phyloP scores from a whole-genome alignment of 2,797 vertebrate genomes.

The Catamblyrhynchus diadema region DNA sequence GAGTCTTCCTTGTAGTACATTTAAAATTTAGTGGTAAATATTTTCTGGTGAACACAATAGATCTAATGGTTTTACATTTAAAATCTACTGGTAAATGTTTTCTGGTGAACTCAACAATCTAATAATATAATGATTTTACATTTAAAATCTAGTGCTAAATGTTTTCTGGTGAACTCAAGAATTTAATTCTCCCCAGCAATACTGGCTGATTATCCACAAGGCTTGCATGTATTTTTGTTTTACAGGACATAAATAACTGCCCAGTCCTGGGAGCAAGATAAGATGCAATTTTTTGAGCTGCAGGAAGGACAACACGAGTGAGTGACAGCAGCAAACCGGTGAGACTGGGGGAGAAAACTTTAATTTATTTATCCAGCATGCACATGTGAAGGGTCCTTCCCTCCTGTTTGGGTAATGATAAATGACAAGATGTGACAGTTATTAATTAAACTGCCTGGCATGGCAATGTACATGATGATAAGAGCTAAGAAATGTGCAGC shows the following conservation, averaged over 20 bases:
- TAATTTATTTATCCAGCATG: conserved; percentile 29
- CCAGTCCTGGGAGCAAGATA: background rate
- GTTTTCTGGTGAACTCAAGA: background rate
- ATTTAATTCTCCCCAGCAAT: background rate
- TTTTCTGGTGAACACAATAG: background rate
- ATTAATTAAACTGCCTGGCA: conserved; percentile 74
- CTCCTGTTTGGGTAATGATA: conserved; percentile 61
- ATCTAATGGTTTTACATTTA: too few relatives aligned
- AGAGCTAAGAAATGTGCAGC: conserved; percentile 59
- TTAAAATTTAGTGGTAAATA: background rate
- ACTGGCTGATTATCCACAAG: background rate
- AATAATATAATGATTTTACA: too few relatives aligned
- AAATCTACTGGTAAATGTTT: too few relatives aligned
- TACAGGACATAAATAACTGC: background rate
- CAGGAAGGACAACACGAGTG: background rate
- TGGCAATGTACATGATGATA: conserved; percentile 4
- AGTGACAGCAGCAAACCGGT: background rate
- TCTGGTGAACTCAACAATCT: too few relatives aligned
- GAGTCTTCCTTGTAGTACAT: background rate
- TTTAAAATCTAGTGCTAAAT: too few relatives aligned
- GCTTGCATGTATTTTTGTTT: background rate
- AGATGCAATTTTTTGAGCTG: background rate
- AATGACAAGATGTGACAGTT: conserved; percentile 72
- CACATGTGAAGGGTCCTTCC: conserved; percentile 14
- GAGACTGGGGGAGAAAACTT: conserved; percentile 38